These are phyloP conservation scores for Pao palembangensis DNA, from an alignment of 2,113 vertebrate genomes.

Conservation along the genomic window DNA sequence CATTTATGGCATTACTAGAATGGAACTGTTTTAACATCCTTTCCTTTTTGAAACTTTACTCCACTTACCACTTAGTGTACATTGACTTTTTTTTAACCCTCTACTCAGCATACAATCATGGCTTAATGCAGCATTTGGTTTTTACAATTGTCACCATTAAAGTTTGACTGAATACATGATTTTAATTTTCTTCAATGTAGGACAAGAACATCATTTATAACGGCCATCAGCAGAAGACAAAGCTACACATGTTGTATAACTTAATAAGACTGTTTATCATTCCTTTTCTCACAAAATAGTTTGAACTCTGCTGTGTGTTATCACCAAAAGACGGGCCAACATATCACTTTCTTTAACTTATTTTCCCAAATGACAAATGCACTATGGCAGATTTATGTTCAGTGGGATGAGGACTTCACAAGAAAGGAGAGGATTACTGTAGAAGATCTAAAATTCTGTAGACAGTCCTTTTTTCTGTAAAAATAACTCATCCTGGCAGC, in stretches of 20 bases:
- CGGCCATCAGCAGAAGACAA: slow-evolving; percentile 21
- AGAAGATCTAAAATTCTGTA: background rate
- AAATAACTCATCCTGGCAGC: slow-evolving; percentile 2
- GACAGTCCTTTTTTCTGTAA: slow-evolving; percentile 16
- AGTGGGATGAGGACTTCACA: background rate
- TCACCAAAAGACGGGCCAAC: background rate
- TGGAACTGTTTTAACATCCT: background rate
- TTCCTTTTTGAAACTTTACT: background rate
- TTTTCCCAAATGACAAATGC: slow-evolving; percentile 8
- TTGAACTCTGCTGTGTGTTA: background rate
- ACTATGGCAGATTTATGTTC: slow-evolving; percentile 16
- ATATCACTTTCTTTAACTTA: slow-evolving; percentile 4
- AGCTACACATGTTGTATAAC: background rate
- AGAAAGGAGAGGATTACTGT: slow-evolving; percentile 4
- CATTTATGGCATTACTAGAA: background rate
- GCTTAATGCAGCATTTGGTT: slow-evolving; percentile 7
- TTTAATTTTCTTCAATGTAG: slow-evolving; percentile 13
- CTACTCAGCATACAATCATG: background rate
- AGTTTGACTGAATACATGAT: slow-evolving; percentile 33
- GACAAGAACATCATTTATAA: too few species aligned
- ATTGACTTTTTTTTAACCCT: slow-evolving; percentile 31
- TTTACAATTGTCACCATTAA: slow-evolving; percentile 33
- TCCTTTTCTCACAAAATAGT: too few species aligned
- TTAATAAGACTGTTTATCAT: too few species aligned
- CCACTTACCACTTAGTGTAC: slow-evolving; percentile 19